Evolutionary conservation across 2,888 invertebrate species (phyloP), one percentile per base, ranked within the genome.

Genomic region (Pristionchus arcanus): DNA sequence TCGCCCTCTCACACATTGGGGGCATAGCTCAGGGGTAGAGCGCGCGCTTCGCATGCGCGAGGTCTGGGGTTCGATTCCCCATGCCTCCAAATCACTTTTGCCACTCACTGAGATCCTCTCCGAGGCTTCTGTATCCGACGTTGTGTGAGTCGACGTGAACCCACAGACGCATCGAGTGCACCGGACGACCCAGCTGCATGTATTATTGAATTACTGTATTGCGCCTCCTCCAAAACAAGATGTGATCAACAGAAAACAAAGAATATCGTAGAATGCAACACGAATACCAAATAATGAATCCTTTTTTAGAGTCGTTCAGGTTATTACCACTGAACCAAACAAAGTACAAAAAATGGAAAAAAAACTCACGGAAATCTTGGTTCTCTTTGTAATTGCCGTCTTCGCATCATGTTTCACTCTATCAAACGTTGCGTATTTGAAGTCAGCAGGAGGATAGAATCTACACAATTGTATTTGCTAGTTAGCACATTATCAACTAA

Each of bases 81-180:
- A 91, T 92, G 91, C 92, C 93, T 93, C 93, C 93, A 85, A 55
- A 85, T 31, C 4, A 28, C 63, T 53, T 83, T 83, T 49, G 49
- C 59, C 63, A 59, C 90, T 93, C 92, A 95, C 96, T 95, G 92
- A 95, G 93, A 55, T 96, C 97, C 93, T 97, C 97, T 68, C 97
- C 96, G 96, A 97, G 94, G 90, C 95, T 95, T 91, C 98, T 96
- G 95, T 98, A 98, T 0, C 98, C 98, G 9, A 97, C 95, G 94
- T 97, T 97, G 0, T 94, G 93, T 97, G 96, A 90, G 97, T 97
- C 0, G 98, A 98, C 68, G 19, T 66, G 21, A 1, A 98, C 98
- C 53, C 97, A 97, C 93, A 98, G 97, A 28, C 98, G 98, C 77
- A 97, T 97, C 90, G 97, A 97, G 95, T 98, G 97, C 93, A 98